Conservation (phyloP, 92 coral and sea anemone genomes). For the Phenganax marumi region DNA sequence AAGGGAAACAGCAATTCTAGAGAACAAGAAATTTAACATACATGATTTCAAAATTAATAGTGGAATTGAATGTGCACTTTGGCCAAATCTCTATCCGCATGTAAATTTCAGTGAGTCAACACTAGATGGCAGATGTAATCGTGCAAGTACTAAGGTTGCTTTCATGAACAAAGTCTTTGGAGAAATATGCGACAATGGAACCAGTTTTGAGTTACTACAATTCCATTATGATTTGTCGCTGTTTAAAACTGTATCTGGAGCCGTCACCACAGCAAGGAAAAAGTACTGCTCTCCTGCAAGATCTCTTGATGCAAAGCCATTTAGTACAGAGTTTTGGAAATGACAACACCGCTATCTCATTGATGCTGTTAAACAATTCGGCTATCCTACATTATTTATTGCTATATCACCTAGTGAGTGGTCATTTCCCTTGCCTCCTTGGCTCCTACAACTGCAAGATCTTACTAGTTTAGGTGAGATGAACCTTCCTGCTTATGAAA, state of each 20-base stretch:
- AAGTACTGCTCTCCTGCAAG: not conserved
- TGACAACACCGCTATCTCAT: conserved; percentile 4
- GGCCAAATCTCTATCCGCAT: conserved; percentile 31
- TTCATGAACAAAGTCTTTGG: conserved; percentile 17
- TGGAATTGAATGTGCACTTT: not conserved
- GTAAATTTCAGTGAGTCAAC: conserved; percentile 46
- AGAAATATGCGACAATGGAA: not conserved
- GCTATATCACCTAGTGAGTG: conserved; percentile 17
- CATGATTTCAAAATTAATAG: not conserved
- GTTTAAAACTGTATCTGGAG: conserved; percentile 17
- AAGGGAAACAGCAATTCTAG: not conserved
- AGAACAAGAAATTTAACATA: conserved; percentile 17
- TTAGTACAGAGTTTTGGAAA: conserved; percentile 12
- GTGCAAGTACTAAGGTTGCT: conserved; percentile 36
- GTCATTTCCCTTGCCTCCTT: conserved; percentile 27
- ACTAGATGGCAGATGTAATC: conserved; percentile 29
- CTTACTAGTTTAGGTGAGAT: not conserved
- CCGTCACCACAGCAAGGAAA: conserved; percentile 8
- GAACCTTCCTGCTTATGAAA: conserved; percentile 18
- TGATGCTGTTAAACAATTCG: conserved; percentile 24
- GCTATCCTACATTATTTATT: not conserved
- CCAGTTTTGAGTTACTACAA: not conserved
- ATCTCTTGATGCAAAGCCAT: conserved; percentile 1
- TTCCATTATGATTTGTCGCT: conserved; percentile 6
- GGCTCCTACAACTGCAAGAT: not conserved